Evolutionary conservation across 2,113 vertebrate genomes (phyloP).

Genomic region (Thalassarche chlororhynchos): DNA sequence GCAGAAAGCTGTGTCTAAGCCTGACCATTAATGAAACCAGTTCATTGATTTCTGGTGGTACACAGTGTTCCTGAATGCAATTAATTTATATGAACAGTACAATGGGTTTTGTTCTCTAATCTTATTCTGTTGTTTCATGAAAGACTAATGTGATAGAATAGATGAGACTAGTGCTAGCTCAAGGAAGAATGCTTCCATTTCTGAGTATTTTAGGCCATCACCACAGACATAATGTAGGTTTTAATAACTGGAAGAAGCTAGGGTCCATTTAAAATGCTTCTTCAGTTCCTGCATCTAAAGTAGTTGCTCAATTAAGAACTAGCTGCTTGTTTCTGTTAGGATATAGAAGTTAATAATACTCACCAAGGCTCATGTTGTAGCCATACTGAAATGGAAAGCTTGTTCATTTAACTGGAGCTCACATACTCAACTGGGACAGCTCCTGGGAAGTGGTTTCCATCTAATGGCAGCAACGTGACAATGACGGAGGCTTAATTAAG

Average conservation of each 20-base stretch:
- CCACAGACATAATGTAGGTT: background rate
- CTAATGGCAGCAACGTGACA: background rate
- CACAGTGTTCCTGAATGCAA: background rate
- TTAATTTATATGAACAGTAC: slow-evolving; percentile 26
- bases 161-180: background rate
- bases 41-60: slow-evolving; percentile 6
- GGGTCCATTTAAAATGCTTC: background rate
- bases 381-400: background rate
- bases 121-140: background rate
- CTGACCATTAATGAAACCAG: background rate
- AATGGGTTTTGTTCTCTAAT: slow-evolving; percentile 5
- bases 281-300: background rate
- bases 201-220: background rate
- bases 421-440: background rate
- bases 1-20: background rate
- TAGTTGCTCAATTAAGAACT: background rate
- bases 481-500: background rate
- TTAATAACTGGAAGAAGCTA: background rate
- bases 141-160: background rate
- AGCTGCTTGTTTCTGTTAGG: background rate
- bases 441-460: background rate
- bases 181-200: background rate
- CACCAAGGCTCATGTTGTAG: background rate
- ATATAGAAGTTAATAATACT: background rate
- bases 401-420: background rate